Conservation (phyloP, 2,797 vertebrate genomes). For the Malacoctenus gilli region DNA sequence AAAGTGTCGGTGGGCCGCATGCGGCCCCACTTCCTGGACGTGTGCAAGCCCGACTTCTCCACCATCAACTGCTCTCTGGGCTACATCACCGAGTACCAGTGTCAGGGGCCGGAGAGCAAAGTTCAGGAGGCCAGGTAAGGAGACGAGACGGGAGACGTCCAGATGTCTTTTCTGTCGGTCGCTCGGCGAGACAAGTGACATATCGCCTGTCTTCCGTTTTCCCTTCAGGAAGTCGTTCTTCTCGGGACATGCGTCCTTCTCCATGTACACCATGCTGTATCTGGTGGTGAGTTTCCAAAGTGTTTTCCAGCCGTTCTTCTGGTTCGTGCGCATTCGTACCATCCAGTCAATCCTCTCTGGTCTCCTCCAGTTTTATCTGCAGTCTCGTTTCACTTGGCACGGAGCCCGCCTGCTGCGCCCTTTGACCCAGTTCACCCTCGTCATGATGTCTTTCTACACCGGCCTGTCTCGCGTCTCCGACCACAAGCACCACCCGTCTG, state of each 20-base stretch:
- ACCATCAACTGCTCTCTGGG: conserved; percentile 91
- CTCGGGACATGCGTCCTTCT: conserved; percentile 97
- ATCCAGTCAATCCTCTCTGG: neutral
- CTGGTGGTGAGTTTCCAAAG: conserved; percentile 89
- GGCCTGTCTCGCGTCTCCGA: conserved; percentile 95
- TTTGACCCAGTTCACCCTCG: conserved; percentile 94
- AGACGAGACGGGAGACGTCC: no score
- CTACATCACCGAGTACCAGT: conserved; percentile 92
- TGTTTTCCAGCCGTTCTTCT: neutral
- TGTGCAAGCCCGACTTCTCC: conserved; percentile 89
- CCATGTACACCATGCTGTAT: conserved; percentile 98
- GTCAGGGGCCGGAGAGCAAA: conserved; percentile 86
- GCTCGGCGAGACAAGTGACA: neutral
- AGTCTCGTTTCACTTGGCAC: conserved; percentile 97
- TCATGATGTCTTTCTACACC: conserved; percentile 99
- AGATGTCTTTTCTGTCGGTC: no score
- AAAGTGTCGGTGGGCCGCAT: conserved; percentile 96
- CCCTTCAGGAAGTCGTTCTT: conserved; percentile 95
- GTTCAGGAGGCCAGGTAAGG: conserved; percentile 93
- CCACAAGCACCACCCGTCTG: conserved; percentile 96
- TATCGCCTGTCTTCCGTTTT: conserved; percentile 5
- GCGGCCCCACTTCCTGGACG: conserved; percentile 93
- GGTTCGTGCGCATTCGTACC: neutral
- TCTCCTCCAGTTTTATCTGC: conserved; percentile 91
- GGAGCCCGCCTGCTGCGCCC: conserved; percentile 95